Percentiles rank a stretch among this genome's conserved stretches.
Evolutionary conservation across 2,888 invertebrate genomes (phyloP).

Genomic region (Platynereis dumerilii): DNA sequence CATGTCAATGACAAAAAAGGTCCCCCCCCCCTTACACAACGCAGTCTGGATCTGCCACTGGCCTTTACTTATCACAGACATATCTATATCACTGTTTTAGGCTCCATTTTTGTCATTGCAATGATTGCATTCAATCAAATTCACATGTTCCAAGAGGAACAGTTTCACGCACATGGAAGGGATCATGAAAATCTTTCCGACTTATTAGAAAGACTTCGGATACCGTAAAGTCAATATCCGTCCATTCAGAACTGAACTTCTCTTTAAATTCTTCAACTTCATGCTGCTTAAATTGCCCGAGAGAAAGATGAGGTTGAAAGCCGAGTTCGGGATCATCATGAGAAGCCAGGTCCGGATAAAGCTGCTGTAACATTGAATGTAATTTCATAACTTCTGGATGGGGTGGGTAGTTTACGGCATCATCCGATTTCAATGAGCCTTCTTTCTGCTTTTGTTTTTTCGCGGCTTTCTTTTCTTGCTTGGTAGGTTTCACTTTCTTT

Average conservation of each 20-base stretch:
- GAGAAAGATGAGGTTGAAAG: constrained; percentile 26
- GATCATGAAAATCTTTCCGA: constrained; percentile 15
- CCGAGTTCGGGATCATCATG: constrained; percentile 1
- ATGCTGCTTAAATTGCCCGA: constrained; percentile 18
- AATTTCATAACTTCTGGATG: constrained; percentile 11
- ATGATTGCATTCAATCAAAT: background rate
- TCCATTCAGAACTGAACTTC: constrained; percentile 12
- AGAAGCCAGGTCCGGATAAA: constrained; percentile 3
- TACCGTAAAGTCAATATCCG: constrained; percentile 16
- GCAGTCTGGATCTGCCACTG: no score
- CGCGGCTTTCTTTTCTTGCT: no score
- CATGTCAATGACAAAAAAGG: no score
- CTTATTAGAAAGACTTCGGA: constrained; percentile 24
- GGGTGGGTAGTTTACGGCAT: background rate
- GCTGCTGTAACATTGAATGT: constrained; percentile 10
- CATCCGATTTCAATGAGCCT: no score
- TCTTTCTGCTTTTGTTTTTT: no score
- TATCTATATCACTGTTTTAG: no score
- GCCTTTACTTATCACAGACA: no score
- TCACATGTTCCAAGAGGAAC: constrained; percentile 10
- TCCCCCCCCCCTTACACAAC: no score
- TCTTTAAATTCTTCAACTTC: background rate
- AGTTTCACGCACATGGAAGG: constrained; percentile 12
- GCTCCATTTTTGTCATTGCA: no score
- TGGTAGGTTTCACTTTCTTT: no score